These are phyloP conservation scores for Caenorhabditis uteleia DNA, from an alignment of 2,888 invertebrate genomes.

Conservation along the genomic window DNA sequence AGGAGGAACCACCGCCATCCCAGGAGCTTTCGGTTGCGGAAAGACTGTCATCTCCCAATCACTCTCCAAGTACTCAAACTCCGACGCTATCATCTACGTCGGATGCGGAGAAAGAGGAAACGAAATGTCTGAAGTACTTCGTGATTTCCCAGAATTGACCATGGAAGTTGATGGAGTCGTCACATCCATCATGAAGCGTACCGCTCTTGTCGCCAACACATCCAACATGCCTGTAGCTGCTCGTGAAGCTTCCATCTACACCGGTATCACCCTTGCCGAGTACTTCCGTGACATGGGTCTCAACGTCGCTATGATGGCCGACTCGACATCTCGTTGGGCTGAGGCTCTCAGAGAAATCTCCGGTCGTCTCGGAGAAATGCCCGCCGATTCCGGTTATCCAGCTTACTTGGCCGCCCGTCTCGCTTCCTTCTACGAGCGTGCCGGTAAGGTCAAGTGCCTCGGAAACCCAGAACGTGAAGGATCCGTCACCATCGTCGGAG, in stretches of 20 bases:
- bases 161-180: slow-evolving; percentile 91
- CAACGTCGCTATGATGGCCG: slow-evolving; percentile 99
- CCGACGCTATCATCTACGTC: slow-evolving; percentile 98
- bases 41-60: slow-evolving; percentile 99
- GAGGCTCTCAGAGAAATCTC: slow-evolving; percentile 99
- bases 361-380: slow-evolving; percentile 99
- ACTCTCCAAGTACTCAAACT: slow-evolving; percentile 98
- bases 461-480: slow-evolving; percentile 88
- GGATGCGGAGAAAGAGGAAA: slow-evolving; percentile 99
- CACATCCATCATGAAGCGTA: slow-evolving; percentile 99
- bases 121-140: slow-evolving; percentile 97
- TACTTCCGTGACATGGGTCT: slow-evolving; percentile 90
- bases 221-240: slow-evolving; percentile 99
- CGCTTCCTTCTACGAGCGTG: slow-evolving; percentile 99
- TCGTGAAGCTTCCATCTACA: slow-evolving; percentile 99
- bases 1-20: slow-evolving; percentile 70
- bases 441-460: slow-evolving; percentile 85
- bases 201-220: slow-evolving; percentile 97
- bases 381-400: slow-evolving; percentile 94
- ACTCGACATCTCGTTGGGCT: slow-evolving; percentile 99
- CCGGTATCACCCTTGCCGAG: slow-evolving; percentile 97
- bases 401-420: slow-evolving; percentile 97
- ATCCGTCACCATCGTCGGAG: slow-evolving; percentile 98
- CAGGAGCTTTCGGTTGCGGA: slow-evolving; percentile 93
- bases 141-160: slow-evolving; percentile 97